phyloP scores from a whole-genome alignment of 2,113 vertebrate genomes.

The Crotalus tigris region DNA sequence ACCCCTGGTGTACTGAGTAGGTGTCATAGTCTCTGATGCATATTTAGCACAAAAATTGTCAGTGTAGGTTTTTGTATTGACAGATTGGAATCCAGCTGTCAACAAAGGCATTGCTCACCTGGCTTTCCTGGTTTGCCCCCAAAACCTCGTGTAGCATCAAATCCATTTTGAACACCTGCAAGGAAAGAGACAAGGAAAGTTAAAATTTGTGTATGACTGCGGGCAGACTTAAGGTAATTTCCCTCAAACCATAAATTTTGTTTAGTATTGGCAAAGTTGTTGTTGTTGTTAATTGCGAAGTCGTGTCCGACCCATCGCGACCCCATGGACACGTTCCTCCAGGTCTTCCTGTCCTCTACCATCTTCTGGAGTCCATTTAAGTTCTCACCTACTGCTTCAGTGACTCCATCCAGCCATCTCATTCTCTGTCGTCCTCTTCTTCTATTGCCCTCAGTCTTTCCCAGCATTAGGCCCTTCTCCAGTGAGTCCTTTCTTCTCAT shows the following conservation, averaged over 20 bases:
- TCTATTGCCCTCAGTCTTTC: too few species aligned
- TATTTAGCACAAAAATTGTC: background rate
- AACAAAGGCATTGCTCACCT: background rate
- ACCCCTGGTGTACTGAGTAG: background rate
- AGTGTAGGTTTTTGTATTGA: background rate
- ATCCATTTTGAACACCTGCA: constrained; percentile 4
- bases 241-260: background rate
- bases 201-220: background rate
- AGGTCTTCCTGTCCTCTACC: too few species aligned
- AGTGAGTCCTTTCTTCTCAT: too few species aligned
- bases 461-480: too few species aligned
- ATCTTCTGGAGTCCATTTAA: too few species aligned
- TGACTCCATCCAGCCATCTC: too few species aligned
- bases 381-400: too few species aligned
- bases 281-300: too few species aligned
- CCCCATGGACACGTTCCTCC: too few species aligned
- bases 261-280: background rate
- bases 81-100: background rate
- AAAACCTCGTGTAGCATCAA: background rate
- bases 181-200: background rate
- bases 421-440: too few species aligned
- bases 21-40: background rate
- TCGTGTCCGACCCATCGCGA: too few species aligned
- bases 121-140: background rate
- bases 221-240: too few species aligned